phyloP scores from a whole-genome alignment of 1,140 invertebrate genomes.

The Temnothorax longispinosus region DNA sequence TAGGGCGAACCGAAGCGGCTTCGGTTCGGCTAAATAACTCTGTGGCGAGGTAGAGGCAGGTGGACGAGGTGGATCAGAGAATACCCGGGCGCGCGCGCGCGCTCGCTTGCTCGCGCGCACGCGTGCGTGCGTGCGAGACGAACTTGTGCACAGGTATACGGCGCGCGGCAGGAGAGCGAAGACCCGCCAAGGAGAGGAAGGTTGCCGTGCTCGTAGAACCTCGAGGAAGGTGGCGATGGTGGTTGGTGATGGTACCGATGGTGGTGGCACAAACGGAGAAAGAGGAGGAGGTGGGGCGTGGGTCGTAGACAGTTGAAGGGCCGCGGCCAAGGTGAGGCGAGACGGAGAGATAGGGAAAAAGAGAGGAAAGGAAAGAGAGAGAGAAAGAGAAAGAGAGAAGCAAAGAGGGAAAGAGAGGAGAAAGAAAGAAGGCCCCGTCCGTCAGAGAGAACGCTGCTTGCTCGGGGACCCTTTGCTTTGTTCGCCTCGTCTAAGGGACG shows the following conservation, averaged over 20 bases:
- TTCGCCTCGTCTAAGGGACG: conserved; percentile 70
- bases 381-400: conserved; percentile 15
- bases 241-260: conserved; percentile 58
- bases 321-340: conserved; percentile 82
- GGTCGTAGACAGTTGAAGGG: conserved; percentile 84
- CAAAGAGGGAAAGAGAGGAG: conserved; percentile 33
- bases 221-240: conserved; percentile 69
- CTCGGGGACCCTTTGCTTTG: conserved; percentile 75
- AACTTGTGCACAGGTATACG: conserved; percentile 38
- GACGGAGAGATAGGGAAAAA: conserved; percentile 64
- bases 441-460: conserved; percentile 61
- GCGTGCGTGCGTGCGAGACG: not conserved
- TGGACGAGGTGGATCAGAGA: conserved; percentile 62
- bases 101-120: not conserved
- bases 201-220: conserved; percentile 48
- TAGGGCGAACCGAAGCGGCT: conserved; percentile 58
- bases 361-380: conserved; percentile 22
- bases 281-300: conserved; percentile 78
- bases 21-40: conserved; percentile 68
- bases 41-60: conserved; percentile 52
- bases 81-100: conserved; percentile 12
- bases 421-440: conserved; percentile 60
- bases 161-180: conserved; percentile 52
- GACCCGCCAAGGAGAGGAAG: conserved; percentile 54
- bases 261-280: conserved; percentile 69